Conservation (phyloP, 2,113 vertebrate species). For the Mesitornis unicolor region DNA sequence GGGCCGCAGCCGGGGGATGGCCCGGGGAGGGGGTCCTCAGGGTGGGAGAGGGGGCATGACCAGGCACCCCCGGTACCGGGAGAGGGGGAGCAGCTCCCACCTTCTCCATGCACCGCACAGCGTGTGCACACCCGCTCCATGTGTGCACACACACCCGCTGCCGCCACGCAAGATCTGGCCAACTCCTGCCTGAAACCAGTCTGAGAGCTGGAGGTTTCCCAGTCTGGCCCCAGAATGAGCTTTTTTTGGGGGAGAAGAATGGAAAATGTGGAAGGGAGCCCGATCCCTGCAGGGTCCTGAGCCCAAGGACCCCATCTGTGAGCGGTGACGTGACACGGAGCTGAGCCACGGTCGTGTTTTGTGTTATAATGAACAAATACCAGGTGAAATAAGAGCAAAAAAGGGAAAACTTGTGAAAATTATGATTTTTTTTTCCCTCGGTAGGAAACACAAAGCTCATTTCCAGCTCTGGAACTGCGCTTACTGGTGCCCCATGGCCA, state of each 20-base stretch:
- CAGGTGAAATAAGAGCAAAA: not conserved
- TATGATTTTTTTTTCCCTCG: fast-evolving
- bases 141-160: not conserved
- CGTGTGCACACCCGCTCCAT: not conserved
- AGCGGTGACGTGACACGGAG: not conserved
- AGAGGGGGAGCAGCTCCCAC: too few species aligned
- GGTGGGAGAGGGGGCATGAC: not conserved
- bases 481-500: not conserved
- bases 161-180: fast-evolving
- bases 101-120: not conserved
- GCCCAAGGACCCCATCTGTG: not conserved
- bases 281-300: not conserved
- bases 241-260: not conserved
- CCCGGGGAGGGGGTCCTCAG: not conserved
- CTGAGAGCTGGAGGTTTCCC: fast-evolving
- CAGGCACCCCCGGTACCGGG: not conserved
- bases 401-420: not conserved
- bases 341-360: fast-evolving
- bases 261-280: not conserved
- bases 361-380: not conserved
- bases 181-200: too few species aligned
- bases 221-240: not conserved
- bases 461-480: not conserved
- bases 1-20: not conserved
- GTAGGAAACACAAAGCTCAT: not conserved